Evolutionary conservation across 2,888 invertebrate genomes (phyloP).

Genomic region (Nasonovia ribisnigri): DNA sequence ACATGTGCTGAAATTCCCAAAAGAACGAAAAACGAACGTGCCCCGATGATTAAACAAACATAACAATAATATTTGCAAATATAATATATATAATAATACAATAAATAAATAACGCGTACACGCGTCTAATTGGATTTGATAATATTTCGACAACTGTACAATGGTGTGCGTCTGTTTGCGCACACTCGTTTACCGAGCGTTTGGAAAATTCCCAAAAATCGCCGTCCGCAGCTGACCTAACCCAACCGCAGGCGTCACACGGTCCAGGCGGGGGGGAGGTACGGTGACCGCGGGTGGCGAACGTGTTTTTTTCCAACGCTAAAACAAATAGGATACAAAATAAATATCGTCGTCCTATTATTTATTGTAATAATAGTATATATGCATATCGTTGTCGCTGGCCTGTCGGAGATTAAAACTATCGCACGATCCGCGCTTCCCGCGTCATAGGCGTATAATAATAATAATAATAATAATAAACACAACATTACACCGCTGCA

Average conservation of each 20-base stretch:
- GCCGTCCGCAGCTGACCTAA: neutral
- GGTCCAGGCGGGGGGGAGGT: neutral
- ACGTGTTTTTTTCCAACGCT: conserved; percentile 21
- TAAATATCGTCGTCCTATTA: conserved; percentile 16
- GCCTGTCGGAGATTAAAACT: conserved; percentile 23
- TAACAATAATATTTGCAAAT: neutral
- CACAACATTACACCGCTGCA: neutral
- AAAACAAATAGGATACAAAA: conserved; percentile 27
- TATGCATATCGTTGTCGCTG: neutral
- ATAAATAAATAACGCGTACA: neutral
- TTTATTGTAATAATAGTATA: neutral
- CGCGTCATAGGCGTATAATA: neutral
- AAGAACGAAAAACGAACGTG: conserved; percentile 57
- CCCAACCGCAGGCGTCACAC: neutral
- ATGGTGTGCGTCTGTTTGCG: neutral
- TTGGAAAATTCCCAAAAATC: conserved; percentile 32
- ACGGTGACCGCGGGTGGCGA: neutral
- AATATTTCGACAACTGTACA: conserved; percentile 4
- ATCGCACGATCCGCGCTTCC: neutral
- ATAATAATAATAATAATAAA: neutral
- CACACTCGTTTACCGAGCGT: neutral
- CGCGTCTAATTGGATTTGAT: conserved; percentile 43
- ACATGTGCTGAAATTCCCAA: conserved; percentile 55
- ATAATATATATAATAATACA: conserved; percentile 10
- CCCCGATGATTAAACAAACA: conserved; percentile 46